A percentile compares a stretch with the other conserved stretches of the same genome.
Conservation (phyloP, 2,113 vertebrate genomes). For the Hyaena hyaena region DNA sequence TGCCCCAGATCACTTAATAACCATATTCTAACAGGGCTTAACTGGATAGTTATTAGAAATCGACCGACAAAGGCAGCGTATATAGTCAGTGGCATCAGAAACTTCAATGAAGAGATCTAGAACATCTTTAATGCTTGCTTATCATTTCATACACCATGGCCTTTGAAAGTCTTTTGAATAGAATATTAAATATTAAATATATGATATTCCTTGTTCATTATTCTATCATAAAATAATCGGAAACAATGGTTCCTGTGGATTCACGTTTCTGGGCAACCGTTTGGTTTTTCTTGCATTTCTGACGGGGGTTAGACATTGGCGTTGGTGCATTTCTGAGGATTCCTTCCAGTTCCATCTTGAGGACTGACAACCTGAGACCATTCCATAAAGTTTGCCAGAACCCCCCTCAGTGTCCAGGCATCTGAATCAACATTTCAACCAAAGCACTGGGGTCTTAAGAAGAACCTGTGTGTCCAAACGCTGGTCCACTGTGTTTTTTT, state of each 20-base stretch:
- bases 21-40: neutral
- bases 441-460: neutral
- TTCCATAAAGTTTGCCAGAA: neutral
- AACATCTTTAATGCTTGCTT: rapidly evolving
- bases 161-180: neutral
- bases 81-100: neutral
- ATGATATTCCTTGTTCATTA: neutral
- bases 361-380: neutral
- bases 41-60: neutral
- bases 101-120: neutral
- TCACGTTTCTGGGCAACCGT: neutral
- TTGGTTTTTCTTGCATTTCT: neutral
- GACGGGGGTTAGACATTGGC: rapidly evolving
- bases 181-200: neutral
- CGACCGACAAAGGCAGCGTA: neutral
- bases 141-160: rapidly evolving
- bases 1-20: neutral
- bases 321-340: neutral
- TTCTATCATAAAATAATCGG: neutral
- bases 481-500: neutral
- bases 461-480: neutral
- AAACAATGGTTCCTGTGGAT: neutral
- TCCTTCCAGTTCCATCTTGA: neutral
- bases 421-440: neutral
- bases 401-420: neutral